Evolutionary conservation across 2,797 vertebrate species (phyloP), one percentile per base, ranked within the genome.

Genomic region (Anguilla pacifica): DNA sequence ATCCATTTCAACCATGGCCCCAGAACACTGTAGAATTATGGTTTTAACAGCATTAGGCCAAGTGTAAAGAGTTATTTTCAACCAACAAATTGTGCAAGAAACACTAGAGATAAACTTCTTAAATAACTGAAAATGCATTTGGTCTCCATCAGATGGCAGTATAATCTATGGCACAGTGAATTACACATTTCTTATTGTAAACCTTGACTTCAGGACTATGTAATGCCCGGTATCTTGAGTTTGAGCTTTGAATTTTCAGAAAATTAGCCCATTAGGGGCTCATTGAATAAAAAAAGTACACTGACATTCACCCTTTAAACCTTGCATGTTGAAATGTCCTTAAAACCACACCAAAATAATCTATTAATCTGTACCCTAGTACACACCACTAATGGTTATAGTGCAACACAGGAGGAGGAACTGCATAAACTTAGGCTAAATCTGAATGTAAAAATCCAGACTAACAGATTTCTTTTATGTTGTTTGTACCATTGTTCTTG

Each of bases 81-180:
- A 31, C 35, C 35, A n/a, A 72, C 28, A 72, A 28, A 15, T 70
- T 28, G 6, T 70, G 64, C 64, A 70, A 70, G n/a, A 28, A 28
- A 10, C 15, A n/a, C n/a, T 22, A 70, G 25, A 70, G 22, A 70
- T 70, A 4, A 35, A 11, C 31, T 35, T 74, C 6, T 31, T 39
- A 35, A 31, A 35, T 74, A 15, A 15, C 35, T 35, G 28, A 5
- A 74, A 13, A 28, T 31, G 70, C 28, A 1, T 43, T n/a, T 46
- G 59, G n/a, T 15, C 61, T 83, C 88, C 91, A 87, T 87, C 28
- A 91, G 90, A 89, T 86, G 89, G 88, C 90, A 88, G 79, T 90
- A 19, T 74, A 85, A 88, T 79, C 89, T 89, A 61, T 87, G 51
- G 10, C 85, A 87, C 57, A 31, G 51, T 70, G n/a, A 70, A 70